phyloP scores from a whole-genome alignment of 2,888 invertebrate genomes.

The Dicyrtoma fusca region DNA sequence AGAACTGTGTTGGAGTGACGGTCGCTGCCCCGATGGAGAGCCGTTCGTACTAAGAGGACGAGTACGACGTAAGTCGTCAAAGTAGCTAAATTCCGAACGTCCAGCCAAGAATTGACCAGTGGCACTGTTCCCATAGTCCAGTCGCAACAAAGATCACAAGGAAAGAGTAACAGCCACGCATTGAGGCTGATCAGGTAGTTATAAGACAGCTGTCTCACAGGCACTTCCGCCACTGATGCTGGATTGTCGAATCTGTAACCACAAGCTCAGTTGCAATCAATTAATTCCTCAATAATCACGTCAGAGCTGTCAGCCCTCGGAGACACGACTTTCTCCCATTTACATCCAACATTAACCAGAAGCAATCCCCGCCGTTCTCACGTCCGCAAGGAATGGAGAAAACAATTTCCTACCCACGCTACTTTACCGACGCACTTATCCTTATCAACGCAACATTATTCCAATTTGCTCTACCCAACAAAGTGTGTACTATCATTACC shows the following conservation, averaged over 20 bases:
- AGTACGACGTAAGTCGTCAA: constrained; percentile 68
- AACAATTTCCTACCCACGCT: no score
- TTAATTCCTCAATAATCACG: neutral
- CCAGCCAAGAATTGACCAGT: constrained; percentile 75
- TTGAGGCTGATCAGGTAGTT: constrained; percentile 90
- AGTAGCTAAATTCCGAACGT: constrained; percentile 81
- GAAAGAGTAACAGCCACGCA: constrained; percentile 84
- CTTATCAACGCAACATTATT: no score
- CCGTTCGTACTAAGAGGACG: constrained; percentile 56
- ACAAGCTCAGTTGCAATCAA: neutral
- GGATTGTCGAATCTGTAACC: constrained; percentile 88
- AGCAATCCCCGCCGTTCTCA: no score
- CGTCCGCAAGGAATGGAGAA: no score
- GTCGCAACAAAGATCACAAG: constrained; percentile 69
- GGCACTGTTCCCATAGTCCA: constrained; percentile 99
- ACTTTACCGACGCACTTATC: no score
- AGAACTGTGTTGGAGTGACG: constrained; percentile 70
- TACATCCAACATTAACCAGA: no score
- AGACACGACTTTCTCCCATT: no score
- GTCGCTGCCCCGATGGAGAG: constrained; percentile 63
- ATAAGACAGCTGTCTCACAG: constrained; percentile 85
- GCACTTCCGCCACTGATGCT: constrained; percentile 83
- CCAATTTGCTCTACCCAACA: no score
- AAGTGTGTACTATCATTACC: no score
- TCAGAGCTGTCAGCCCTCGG: neutral